Percentiles rank a stretch among this genome's conserved stretches.
Evolutionary conservation across 2,113 vertebrate species (phyloP).

Genomic region (Sphyrna mokarran): DNA sequence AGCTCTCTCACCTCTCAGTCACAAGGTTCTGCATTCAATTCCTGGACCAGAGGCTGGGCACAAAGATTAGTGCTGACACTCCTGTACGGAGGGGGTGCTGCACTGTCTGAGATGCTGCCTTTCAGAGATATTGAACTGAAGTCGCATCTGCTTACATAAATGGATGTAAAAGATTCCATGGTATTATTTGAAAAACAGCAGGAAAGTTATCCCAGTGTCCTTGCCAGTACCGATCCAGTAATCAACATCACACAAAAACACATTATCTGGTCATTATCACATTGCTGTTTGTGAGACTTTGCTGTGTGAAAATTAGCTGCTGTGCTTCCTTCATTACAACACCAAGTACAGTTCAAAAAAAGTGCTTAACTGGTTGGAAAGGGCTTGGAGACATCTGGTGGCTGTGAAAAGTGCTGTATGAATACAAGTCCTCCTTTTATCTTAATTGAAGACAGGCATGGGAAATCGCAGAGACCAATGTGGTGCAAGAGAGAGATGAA

Average conservation of each 20-base stretch:
- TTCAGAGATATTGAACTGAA: background rate
- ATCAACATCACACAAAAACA: background rate
- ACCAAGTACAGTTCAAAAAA: background rate
- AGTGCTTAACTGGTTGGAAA: no score
- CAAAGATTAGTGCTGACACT: no score
- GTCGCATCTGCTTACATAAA: background rate
- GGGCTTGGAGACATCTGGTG: no score
- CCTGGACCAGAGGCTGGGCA: no score
- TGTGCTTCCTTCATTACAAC: background rate
- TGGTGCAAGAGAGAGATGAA: background rate
- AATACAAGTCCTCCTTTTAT: no score
- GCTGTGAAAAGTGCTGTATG: no score
- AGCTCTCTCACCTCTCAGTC: background rate
- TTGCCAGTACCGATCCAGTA: background rate
- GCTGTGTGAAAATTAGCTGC: background rate
- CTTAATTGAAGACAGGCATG: no score
- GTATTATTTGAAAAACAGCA: background rate
- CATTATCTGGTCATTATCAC: background rate
- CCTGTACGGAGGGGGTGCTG: background rate
- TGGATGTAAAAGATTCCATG: background rate
- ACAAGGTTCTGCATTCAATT: background rate
- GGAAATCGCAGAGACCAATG: background rate
- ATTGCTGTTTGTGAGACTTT: background rate
- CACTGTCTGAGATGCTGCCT: background rate
- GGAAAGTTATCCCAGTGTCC: background rate